Base-by-base conservation (phyloP, 2,113 vertebrate genomes). In the Prietella phreatophila region DNA sequence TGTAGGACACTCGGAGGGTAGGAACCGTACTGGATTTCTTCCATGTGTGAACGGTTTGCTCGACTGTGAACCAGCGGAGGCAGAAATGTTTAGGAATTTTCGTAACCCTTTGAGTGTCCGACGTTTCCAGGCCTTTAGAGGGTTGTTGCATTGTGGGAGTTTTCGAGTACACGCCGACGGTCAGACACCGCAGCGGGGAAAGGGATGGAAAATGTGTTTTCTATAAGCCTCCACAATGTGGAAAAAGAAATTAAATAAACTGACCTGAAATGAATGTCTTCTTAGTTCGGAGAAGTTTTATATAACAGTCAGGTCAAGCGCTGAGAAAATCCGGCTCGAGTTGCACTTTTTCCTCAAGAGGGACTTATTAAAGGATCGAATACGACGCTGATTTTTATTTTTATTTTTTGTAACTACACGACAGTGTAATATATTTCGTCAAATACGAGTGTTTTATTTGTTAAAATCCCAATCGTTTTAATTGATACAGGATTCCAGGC, bases 11-110 rank as follows among this genome's bases (percentile, higher is more conserved):
- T 15, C 19, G 39, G 14, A 42, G 22, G 58, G 82, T 19, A n/a
- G 58, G 36, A n/a, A 47, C 22, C 47, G 25, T 65, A n/a, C 39
- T 65, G 60, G 25, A 63, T 83, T 17, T n/a, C 60, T 83, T 63
- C 82, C 82, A 83, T 63, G 81, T 83, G 81, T 61, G 81, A 83
- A 82, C 80, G 60, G 80, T 82, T 60, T 82, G 81, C 81, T 47
- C 27, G 55, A 13, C 80, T 82, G 56, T 22, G 58, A 25, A 63
- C 60, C 60, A 58, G 39, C 0, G 82, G 82, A 65, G 60, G 82
- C 58, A 22, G 19, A 8, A 47, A 17, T 65, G 22, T 47, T 42
- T 83, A 47, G 61, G 36, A 15, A 17, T 83, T 83, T 83, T 47
- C 25, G 60, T 42, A 83, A 83, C 60, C 22, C 58, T 83, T 63